Evolutionary conservation across 30 jellyfish, hydroid and myxozoan species (phyloP).

Genomic region (Clytia hemisphaerica): DNA sequence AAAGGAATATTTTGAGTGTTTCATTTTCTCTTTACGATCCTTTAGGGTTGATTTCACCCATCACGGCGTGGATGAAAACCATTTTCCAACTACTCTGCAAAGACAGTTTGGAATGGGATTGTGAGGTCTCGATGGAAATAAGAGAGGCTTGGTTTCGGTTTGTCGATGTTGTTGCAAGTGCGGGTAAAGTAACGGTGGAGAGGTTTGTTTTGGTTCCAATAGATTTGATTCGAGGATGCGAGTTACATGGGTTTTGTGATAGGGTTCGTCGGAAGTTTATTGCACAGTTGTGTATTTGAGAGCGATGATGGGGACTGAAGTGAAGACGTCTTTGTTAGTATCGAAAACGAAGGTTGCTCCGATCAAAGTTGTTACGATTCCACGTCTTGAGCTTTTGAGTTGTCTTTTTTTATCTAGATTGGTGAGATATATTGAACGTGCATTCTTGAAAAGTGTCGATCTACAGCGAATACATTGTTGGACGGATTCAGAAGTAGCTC

Average conservation of each 20-base stretch:
- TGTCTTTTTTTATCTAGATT: slow-evolving; percentile 42
- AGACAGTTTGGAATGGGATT: slow-evolving; percentile 60
- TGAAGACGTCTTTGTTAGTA: slow-evolving; percentile 26
- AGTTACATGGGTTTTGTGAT: slow-evolving; percentile 66
- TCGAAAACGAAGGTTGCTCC: slow-evolving; percentile 70
- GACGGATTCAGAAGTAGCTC: slow-evolving; percentile 57
- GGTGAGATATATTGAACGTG: slow-evolving; percentile 13
- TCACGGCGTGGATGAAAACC: slow-evolving; percentile 28
- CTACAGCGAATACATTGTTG: slow-evolving; percentile 37
- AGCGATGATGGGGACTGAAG: slow-evolving; percentile 35
- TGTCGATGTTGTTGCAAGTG: slow-evolving; percentile 6
- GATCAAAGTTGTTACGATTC: slow-evolving; percentile 39
- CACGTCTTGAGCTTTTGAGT: slow-evolving; percentile 67
- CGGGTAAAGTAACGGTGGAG: neutral
- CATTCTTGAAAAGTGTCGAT: slow-evolving; percentile 17
- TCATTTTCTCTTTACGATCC: slow-evolving; percentile 78
- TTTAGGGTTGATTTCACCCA: slow-evolving; percentile 40
- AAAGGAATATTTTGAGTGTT: slow-evolving; percentile 45
- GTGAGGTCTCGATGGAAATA: slow-evolving; percentile 10
- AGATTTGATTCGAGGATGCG: slow-evolving; percentile 3
- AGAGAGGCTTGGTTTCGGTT: slow-evolving; percentile 7
- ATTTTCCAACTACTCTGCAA: slow-evolving; percentile 50
- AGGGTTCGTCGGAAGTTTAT: slow-evolving; percentile 46
- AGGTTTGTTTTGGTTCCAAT: slow-evolving; percentile 1
- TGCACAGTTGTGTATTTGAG: slow-evolving; percentile 57